Base-by-base conservation (phyloP, 2,113 vertebrate genomes). In the Passer domesticus region DNA sequence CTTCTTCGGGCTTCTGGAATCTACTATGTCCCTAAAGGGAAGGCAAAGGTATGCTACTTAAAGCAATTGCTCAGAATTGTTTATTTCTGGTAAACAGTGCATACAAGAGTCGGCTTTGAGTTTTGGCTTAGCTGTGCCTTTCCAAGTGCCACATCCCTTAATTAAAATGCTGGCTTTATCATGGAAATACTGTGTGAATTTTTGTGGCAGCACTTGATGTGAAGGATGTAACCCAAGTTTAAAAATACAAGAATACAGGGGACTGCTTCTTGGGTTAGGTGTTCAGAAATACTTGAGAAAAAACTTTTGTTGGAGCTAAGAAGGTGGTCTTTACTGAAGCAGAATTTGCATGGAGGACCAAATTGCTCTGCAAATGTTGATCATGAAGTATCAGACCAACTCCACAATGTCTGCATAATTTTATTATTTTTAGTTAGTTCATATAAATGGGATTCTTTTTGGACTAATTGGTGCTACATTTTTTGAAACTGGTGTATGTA, bases 21-120 rank as follows among this genome's bases (percentile, higher is more conserved):
- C 95, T 99, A 99, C 96, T 99, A 99, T 76, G 99, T 99, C 82
- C 99, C 99, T 58, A 99, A 99, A 98, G 99, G 99, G 93, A 99
- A 99, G 97, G 99, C 99, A 60, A 99, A 99, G 99, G 99, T 99
- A 79, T 52, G 49, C 30, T 75, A 0, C 41, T 46, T 63, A 74
- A 80, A 85, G 47, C 46, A 77, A 9, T 74, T 94, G 37, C 18
- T 41, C 25, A 25, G 11, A 56, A 22, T 33, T 79, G 11, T 43
- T 79, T 43, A 15, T 63, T 83, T 19, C 22, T 86, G 31, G 16
- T 69, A 58, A 69, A 47, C 33, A 4, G 5, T 66, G 55, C 19
- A 3, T 14, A 18, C 22, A 12, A 39, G 46, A 53, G 30, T 37
- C 53, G 59, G n/a, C 50, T 64, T 88, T 37, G 53, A 64, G 35